These are phyloP conservation scores for Pristiophorus japonicus DNA, from an alignment of 2,113 vertebrate species.

Conservation along the genomic window DNA sequence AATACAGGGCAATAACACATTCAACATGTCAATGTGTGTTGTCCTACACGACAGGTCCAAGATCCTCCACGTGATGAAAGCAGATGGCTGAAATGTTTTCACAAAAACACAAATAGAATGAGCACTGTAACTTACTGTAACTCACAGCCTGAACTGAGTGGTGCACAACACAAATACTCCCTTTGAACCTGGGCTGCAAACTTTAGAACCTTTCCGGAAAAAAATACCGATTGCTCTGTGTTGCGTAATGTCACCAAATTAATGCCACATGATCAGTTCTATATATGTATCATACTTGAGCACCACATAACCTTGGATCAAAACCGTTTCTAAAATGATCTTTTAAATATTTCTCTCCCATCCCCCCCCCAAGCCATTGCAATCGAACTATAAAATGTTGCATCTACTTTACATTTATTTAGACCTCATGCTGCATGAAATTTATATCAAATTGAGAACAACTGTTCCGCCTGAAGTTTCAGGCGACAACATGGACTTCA, in stretches of 20 bases:
- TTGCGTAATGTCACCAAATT: neutral
- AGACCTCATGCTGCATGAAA: neutral
- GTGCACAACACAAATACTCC: neutral
- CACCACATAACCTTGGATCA: neutral
- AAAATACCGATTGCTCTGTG: neutral
- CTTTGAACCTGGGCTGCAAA: neutral
- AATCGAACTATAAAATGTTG: neutral
- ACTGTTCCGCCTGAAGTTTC: neutral
- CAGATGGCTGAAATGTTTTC: neutral
- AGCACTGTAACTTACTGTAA: neutral
- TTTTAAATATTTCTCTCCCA: neutral
- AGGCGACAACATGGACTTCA: neutral
- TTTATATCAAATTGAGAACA: neutral
- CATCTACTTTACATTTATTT: neutral
- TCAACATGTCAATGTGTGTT: neutral
- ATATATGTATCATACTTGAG: neutral
- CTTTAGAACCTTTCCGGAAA: neutral
- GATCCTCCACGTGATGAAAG: neutral
- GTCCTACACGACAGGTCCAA: neutral
- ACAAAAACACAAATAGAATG: neutral
- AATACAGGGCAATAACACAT: neutral
- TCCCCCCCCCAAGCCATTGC: neutral
- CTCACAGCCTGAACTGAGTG: neutral
- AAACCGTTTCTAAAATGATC: neutral
- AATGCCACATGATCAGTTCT: neutral